Conservation (phyloP, 2,113 vertebrate species). For the Symphodus melops region DNA sequence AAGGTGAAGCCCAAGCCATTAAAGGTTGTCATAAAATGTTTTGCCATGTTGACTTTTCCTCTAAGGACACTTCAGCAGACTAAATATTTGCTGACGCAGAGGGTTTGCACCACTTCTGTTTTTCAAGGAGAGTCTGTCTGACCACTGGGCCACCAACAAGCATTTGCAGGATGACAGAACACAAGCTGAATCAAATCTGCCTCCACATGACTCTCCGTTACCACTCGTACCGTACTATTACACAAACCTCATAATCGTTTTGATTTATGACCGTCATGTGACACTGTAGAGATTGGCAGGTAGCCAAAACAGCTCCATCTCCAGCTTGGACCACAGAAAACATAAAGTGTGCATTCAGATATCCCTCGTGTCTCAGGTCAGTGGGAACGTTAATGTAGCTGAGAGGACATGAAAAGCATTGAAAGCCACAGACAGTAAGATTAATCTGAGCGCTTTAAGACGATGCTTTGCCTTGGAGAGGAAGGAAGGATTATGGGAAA, state of each 20-base stretch:
- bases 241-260: constrained; percentile 72
- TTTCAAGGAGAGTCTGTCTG: constrained; percentile 60
- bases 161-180: constrained; percentile 53
- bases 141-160: constrained; percentile 53
- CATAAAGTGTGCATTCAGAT: constrained; percentile 53
- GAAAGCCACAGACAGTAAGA: constrained; percentile 12
- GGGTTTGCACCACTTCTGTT: constrained; percentile 5
- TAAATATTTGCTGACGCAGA: constrained; percentile 51
- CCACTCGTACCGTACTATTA: constrained; percentile 54
- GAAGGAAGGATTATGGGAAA: constrained; percentile 3
- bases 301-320: constrained; percentile 54
- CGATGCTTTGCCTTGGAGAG: constrained; percentile 5
- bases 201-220: constrained; percentile 38
- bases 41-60: constrained; percentile 17
- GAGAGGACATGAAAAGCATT: constrained; percentile 13
- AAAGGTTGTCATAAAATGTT: neutral
- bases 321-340: constrained; percentile 60
- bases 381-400: constrained; percentile 7
- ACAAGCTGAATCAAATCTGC: constrained; percentile 36
- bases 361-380: constrained; percentile 48
- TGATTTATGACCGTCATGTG: constrained; percentile 76
- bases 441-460: constrained; percentile 34
- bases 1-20: neutral
- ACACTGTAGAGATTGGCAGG: constrained; percentile 63
- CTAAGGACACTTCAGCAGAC: constrained; percentile 26